A percentile compares a stretch with the other conserved stretches of the same genome.
Evolutionary conservation across 1,140 invertebrate species (phyloP).

Genomic region (Charaxes varanes): DNA sequence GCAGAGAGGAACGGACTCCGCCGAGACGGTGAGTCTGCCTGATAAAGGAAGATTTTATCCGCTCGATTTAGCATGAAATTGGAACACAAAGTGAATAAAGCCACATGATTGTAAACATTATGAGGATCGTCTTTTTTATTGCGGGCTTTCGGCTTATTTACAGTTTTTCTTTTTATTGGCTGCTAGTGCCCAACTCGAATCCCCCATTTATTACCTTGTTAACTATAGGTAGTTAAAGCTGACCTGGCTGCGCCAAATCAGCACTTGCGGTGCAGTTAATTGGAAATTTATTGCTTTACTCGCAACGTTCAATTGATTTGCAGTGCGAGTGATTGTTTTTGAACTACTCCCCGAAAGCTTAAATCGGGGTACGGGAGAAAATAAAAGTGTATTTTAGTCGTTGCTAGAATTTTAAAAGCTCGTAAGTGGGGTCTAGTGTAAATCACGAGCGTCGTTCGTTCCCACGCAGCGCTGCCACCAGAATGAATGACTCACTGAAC

Average conservation of each 20-base stretch:
- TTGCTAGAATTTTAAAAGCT: conserved; percentile 43
- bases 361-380: conserved; percentile 26
- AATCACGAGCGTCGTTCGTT: conserved; percentile 46
- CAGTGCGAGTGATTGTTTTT: conserved; percentile 28
- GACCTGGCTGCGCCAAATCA: conserved; percentile 37
- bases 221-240: conserved; percentile 66
- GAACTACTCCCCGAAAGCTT: conserved; percentile 18
- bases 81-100: conserved; percentile 73
- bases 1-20: conserved; percentile 24
- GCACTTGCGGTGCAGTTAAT: conserved; percentile 42
- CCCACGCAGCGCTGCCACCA: conserved; percentile 55
- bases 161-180: conserved; percentile 63
- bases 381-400: conserved; percentile 23
- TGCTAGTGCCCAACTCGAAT: conserved; percentile 43
- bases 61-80: conserved; percentile 74
- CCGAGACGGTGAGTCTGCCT: conserved; percentile 64
- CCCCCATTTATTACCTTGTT: conserved; percentile 69
- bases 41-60: conserved; percentile 70
- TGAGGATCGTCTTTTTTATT: conserved; percentile 70
- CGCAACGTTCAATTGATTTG: conserved; percentile 50
- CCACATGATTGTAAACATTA: conserved; percentile 73
- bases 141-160: conserved; percentile 64
- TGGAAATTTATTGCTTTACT: conserved; percentile 55
- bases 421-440: conserved; percentile 44
- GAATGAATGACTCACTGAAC: conserved; percentile 72